Evolutionary conservation across 2,888 invertebrate genomes (phyloP).

Genomic region (Lasioglossum lativentre): DNA sequence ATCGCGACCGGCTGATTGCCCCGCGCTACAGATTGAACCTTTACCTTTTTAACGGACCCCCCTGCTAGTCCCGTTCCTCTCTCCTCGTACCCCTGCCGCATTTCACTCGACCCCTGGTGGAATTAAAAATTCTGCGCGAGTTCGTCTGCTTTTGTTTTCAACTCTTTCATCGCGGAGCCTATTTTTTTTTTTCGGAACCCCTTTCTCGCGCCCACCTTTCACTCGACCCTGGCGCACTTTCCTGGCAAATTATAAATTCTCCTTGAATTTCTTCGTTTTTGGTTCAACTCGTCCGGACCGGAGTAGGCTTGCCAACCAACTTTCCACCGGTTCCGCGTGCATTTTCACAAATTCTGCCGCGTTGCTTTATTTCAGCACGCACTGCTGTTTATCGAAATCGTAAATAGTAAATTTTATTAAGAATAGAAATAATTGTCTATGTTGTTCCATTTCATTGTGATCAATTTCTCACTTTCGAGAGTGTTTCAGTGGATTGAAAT

Average conservation of each 20-base stretch:
- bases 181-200: neutral
- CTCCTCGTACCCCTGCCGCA: neutral
- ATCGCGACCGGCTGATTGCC: conserved; percentile 6
- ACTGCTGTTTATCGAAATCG: neutral
- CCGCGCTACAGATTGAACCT: neutral
- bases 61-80: neutral
- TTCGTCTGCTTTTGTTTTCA: neutral
- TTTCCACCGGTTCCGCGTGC: neutral
- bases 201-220: neutral
- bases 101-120: neutral
- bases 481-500: too few species aligned
- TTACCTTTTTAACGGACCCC: neutral
- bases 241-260: neutral
- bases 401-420: too few species aligned
- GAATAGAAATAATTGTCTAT: too few species aligned
- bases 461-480: too few species aligned
- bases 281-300: neutral
- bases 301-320: neutral
- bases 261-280: neutral
- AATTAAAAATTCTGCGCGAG: neutral
- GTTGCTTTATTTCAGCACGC: neutral
- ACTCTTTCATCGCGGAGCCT: neutral
- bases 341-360: neutral
- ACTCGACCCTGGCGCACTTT: neutral
- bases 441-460: too few species aligned